These are phyloP conservation scores for Bombyx mandarina DNA, from an alignment of 1,140 invertebrate genomes.

Conservation along the genomic window DNA sequence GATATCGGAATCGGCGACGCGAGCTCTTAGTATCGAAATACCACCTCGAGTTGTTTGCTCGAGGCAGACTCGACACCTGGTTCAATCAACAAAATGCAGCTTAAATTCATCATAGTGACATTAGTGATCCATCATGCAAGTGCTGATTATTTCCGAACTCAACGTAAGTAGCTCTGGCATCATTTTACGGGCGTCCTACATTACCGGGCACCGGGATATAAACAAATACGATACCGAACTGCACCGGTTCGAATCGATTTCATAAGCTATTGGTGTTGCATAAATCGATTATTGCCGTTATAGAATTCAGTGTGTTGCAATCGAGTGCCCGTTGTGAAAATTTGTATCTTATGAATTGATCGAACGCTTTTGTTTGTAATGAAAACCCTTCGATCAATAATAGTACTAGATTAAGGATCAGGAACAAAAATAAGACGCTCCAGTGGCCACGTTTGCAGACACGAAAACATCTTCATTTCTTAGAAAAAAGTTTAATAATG, in stretches of 20 bases:
- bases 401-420: too few relatives aligned
- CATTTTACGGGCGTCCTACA: conserved; percentile 4
- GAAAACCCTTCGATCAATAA: too few relatives aligned
- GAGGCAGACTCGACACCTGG: conserved; percentile 25
- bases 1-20: conserved; percentile 22
- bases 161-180: conserved; percentile 42
- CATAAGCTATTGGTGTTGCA: conserved; percentile 22
- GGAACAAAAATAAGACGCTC: too few relatives aligned
- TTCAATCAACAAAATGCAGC: conserved; percentile 35
- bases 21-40: conserved; percentile 41
- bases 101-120: conserved; percentile 49
- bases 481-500: too few relatives aligned
- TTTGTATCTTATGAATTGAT: too few relatives aligned
- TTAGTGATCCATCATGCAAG: conserved; percentile 37
- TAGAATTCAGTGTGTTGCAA: conserved; percentile 5
- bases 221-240: conserved; percentile 2
- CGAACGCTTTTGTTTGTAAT: too few relatives aligned
- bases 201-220: not conserved
- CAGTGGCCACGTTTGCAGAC: too few relatives aligned
- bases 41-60: conserved; percentile 41
- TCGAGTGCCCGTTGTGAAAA: not conserved
- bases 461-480: too few relatives aligned
- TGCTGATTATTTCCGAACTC: conserved; percentile 54
- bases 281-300: conserved; percentile 22
- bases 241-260: conserved; percentile 11